phyloP scores from a whole-genome alignment of 2,888 invertebrate species.

The Cacoxenus indagator region DNA sequence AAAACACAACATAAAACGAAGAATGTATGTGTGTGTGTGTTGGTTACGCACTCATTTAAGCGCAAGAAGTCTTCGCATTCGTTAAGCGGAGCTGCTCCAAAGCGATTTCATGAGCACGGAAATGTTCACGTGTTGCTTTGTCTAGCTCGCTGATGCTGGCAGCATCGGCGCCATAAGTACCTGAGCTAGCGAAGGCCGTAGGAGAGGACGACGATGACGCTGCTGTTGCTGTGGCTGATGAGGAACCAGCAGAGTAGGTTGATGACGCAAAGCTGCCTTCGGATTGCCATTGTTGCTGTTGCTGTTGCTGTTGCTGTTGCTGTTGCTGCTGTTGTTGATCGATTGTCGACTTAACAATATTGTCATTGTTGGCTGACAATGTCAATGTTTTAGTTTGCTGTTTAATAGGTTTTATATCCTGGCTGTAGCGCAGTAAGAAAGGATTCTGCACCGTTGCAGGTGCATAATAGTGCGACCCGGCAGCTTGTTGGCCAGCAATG shows the following conservation, averaged over 20 bases:
- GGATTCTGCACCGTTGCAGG: conserved; percentile 41
- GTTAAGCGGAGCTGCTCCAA: conserved; percentile 63
- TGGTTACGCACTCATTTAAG: conserved; percentile 31
- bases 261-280: neutral
- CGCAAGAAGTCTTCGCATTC: conserved; percentile 44
- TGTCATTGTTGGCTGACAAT: conserved; percentile 15
- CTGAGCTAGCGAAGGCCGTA: neutral
- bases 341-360: neutral
- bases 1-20: neutral
- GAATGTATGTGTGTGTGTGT: neutral
- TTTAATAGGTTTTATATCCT: neutral
- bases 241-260: neutral
- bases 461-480: neutral
- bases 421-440: conserved; percentile 45
- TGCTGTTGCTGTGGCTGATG: neutral
- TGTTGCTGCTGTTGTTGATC: neutral
- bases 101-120: conserved; percentile 66
- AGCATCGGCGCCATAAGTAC: conserved; percentile 16
- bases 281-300: neutral
- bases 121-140: conserved; percentile 62
- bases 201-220: neutral
- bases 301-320: conserved; percentile 3
- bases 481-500: conserved; percentile 20
- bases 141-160: conserved; percentile 48
- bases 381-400: neutral